Evolutionary conservation across 2,888 invertebrate genomes (phyloP), one percentile per base, ranked within the genome.

Genomic region (Branchipolynoe longqiensis): DNA sequence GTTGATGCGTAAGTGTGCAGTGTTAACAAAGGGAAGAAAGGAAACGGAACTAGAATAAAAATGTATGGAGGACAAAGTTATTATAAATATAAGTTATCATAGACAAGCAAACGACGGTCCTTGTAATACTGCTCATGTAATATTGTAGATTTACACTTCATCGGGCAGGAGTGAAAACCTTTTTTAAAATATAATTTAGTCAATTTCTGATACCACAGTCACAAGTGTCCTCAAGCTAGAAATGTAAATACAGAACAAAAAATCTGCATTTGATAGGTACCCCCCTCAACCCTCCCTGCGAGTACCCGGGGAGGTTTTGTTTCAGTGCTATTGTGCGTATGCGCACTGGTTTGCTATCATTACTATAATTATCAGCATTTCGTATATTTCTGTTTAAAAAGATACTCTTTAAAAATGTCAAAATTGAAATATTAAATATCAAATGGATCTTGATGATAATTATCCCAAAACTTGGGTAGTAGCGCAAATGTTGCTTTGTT

Each of bases 1-100:
- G 78, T 78, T 78, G 78, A 78, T 48, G 25, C 48, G 78, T 41
- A 78, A 40, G 6, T 28, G n/a, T 6, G 62, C 6, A n/a, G 6
- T 31, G 28, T 62, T 18, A 58, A 58, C 48, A 8, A 48, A 18
- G 8, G 48, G 48, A 48, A 48, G 48, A 8, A 18, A 12, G 48
- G 8, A 48, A 18, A 12, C 48, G 8, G 18, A 8, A 48, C 8
- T 48, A 18, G 8, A 12, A 12, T 48, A 48, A 48, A 48, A 48
- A 48, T 12, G 18, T 8, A 8, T 48, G 3, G 22, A 8, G n/a
- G 56, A 56, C 25, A 56, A 56, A 56, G 22, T n/a, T 56, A n/a
- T 2, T 56, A 56, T 14, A 56, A 22, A 56, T 4, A 58, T 6
- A 58, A 58, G 14, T n/a, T 62, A 14, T 31, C 31, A 18, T 62